Evolutionary conservation across 2,797 vertebrate genomes (phyloP), one percentile per base, ranked within the genome.

Genomic region (Poeciliopsis presidionis): DNA sequence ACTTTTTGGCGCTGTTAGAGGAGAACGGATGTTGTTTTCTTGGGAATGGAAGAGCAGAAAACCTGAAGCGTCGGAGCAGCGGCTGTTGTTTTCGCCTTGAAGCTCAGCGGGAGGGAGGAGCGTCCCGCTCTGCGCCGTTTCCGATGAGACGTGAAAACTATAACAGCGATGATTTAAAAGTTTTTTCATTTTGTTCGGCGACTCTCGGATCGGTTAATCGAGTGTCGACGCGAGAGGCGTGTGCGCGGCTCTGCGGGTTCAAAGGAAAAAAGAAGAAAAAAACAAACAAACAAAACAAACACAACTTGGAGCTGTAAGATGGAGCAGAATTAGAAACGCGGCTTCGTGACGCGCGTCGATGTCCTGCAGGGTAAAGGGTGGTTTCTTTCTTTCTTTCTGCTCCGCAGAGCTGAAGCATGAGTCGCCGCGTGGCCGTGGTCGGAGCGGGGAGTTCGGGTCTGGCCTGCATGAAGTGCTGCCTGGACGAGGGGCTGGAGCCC

Each of bases 401-500:
- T 25, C 16, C 43, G 18, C 22, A 70, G 76, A 70, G 49, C 41
- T 75, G 79, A 73, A 90, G 59, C 1, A 94, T 93, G 94, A 74
- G 81, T 16, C 90, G 84, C 6, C 90, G 93, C 30, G 95, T 97
- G 57, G 96, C 96, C 2, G 91, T 97, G 81, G 92, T 97, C 1
- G 97, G 97, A 45, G 96, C 75, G 0, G 96, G 97, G 0, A 90
- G 92, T 53, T 97, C 96, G 2, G 97, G 97, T 20, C 89, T 97
- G 75, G 88, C 89, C 0, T 94, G 91, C 85, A 95, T 97, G 73
- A 98, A 97, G 89, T 95, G 93, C 84, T 97, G 97, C 72, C 86
- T 97, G 85, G 95, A 97, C 36, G 97, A 98, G 84, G 96, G 93
- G 1, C 87, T 98, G 88, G 95, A 97, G 84, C 96, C 97, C 0